Conservation (phyloP, 2,888 invertebrate genomes). For the Arctia plantaginis region DNA sequence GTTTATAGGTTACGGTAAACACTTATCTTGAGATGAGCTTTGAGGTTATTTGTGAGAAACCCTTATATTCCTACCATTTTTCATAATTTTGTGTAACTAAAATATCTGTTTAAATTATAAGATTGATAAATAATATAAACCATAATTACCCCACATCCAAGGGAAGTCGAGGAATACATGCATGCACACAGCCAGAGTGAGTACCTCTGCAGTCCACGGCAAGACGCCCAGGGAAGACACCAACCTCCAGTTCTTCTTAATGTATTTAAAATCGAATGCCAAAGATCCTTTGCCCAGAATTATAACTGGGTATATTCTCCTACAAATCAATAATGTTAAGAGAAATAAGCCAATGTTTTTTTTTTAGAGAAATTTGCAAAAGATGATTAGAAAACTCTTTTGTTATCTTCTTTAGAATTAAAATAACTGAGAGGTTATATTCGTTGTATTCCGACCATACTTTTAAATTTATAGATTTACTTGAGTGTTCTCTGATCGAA, state of each 20-base stretch:
- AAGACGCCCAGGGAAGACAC: conserved; percentile 70
- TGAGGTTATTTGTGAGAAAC: neutral
- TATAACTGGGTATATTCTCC: conserved; percentile 79
- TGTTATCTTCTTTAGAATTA: neutral
- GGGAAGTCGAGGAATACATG: conserved; percentile 72
- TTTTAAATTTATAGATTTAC: neutral
- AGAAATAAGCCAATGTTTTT: neutral
- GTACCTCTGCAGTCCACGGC: conserved; percentile 76
- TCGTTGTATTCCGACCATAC: neutral
- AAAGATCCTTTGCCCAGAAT: conserved; percentile 80
- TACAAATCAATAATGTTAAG: conserved; percentile 42
- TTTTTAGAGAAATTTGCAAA: neutral
- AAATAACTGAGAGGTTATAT: neutral
- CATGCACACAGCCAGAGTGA: conserved; percentile 67
- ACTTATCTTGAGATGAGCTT: neutral
- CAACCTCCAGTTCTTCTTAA: conserved; percentile 71
- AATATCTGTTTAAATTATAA: neutral
- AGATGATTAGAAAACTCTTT: neutral
- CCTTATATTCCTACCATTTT: neutral
- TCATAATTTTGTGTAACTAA: neutral
- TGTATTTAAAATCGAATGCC: conserved; percentile 73
- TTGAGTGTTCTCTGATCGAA: too few species aligned
- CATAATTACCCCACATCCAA: conserved; percentile 76
- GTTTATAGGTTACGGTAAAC: neutral
- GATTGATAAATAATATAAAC: neutral